Base-by-base conservation (phyloP, 1,140 invertebrate genomes). In the Heliothis subflexa region DNA sequence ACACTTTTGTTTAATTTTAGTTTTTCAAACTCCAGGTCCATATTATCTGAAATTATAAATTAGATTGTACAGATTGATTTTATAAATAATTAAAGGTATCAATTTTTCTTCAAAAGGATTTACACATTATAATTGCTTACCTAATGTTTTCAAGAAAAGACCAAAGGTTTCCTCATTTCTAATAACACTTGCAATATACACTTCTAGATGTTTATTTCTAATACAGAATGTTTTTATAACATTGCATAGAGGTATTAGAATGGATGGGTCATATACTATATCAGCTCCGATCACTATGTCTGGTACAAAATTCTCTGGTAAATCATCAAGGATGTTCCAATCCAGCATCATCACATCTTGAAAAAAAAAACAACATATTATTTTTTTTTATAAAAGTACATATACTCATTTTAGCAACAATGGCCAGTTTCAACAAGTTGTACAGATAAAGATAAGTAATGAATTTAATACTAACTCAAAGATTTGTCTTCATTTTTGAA, bases 231-330 rank as follows among this genome's bases (percentile, higher is more conserved):
- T 79, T 76, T 85, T 16, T 1, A 94, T 62, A 18, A 93, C 87
- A 85, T 89, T 89, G 66, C 86, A 88, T 16, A 94, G 78, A 55
- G 91, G 84, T 66, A 87, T 13, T 59, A 94, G 80, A 85, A 93
- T 90, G 59, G 86, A 87, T 16, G 92, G 92, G 79, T 94, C 93
- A 88, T 92, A 93, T 11, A 93, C 87, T 77, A 94, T 93, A 84
- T 94, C 93, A 55, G 92, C 86, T 18, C 93, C 92, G 78, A 94
- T 91, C 40, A 94, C 79, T 49, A 93, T 83, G 80, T 94, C 91
- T 82, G 92, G 91, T 68, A 78, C 64, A 16, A 87, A 57, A 62
- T 78, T 45, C 28, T 77, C 33, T 16, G 77, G 49, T 21, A 88
- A 25, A 80, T 89, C 71, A 33, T 87, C 79, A 52, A 84, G 59